A percentile compares a stretch with the other conserved stretches of the same genome.
phyloP scores from a whole-genome alignment of 2,888 invertebrate genomes.

The Drosophila subsilvestris region DNA sequence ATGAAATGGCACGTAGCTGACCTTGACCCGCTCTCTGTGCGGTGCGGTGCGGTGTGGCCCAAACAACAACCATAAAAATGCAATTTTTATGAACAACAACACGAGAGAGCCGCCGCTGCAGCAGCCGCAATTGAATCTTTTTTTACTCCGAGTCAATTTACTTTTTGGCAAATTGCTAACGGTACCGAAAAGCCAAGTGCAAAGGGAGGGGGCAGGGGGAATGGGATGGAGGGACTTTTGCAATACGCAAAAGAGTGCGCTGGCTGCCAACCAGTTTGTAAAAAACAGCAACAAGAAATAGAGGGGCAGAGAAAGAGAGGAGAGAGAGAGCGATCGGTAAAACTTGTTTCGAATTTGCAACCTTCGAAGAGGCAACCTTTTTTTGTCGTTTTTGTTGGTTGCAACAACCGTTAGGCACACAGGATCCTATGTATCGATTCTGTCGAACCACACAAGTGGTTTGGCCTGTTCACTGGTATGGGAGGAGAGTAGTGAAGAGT shows the following conservation, averaged over 20 bases:
- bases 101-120: constrained; percentile 16
- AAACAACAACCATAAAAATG: constrained; percentile 58
- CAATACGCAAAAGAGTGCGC: constrained; percentile 27
- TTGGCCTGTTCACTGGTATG: constrained; percentile 65
- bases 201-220: constrained; percentile 13
- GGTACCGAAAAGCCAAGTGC: constrained; percentile 45
- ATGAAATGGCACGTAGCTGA: constrained; percentile 78
- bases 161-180: constrained; percentile 71
- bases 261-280: constrained; percentile 26
- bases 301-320: constrained; percentile 8
- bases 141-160: constrained; percentile 59
- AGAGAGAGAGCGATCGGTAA: constrained; percentile 12
- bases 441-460: constrained; percentile 55
- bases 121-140: constrained; percentile 45
- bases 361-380: constrained; percentile 53
- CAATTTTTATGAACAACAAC: constrained; percentile 54
- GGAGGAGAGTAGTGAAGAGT: constrained; percentile 46
- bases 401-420: constrained; percentile 65
- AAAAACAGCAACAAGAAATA: constrained; percentile 31
- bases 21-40: constrained; percentile 70
- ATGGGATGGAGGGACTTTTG: constrained; percentile 36
- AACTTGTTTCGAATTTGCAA: constrained; percentile 53
- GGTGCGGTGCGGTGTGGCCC: constrained; percentile 6
- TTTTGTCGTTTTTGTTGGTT: constrained; percentile 35
- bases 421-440: constrained; percentile 50